A percentile compares a stretch with the other conserved stretches of the same genome.
phyloP scores from a whole-genome alignment of 2,113 vertebrate genomes.

The Zosterops japonicus region DNA sequence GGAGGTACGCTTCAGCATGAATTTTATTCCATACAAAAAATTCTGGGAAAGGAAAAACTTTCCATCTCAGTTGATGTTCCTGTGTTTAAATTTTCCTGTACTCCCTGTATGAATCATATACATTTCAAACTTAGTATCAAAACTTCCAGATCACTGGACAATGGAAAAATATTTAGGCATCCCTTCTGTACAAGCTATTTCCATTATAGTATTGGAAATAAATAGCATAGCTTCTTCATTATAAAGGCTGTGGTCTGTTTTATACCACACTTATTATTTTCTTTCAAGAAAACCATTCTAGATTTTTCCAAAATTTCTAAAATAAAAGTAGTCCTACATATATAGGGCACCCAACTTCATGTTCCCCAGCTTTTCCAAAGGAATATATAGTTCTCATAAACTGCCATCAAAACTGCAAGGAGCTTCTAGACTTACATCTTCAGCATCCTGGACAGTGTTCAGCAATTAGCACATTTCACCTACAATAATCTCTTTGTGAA shows the following conservation, averaged over 20 bases:
- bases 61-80: not conserved
- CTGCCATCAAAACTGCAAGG: not conserved
- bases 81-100: constrained; percentile 41
- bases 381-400: not conserved
- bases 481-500: not conserved
- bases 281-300: not conserved
- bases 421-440: not conserved
- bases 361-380: not conserved
- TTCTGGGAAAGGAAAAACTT: constrained; percentile 39
- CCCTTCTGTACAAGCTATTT: not conserved
- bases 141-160: constrained; percentile 17
- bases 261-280: not conserved
- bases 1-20: not conserved
- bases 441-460: not conserved
- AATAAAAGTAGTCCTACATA: not conserved
- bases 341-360: not conserved
- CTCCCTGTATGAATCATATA: not conserved
- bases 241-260: not conserved
- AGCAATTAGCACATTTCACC: not conserved
- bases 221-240: not conserved
- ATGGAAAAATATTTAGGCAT: constrained; percentile 29
- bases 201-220: not conserved
- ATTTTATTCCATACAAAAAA: constrained; percentile 43
- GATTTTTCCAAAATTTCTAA: not conserved
- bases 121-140: not conserved